These are phyloP conservation scores for Malacosoma neustria DNA, from an alignment of 2,888 invertebrate genomes.

Conservation along the genomic window DNA sequence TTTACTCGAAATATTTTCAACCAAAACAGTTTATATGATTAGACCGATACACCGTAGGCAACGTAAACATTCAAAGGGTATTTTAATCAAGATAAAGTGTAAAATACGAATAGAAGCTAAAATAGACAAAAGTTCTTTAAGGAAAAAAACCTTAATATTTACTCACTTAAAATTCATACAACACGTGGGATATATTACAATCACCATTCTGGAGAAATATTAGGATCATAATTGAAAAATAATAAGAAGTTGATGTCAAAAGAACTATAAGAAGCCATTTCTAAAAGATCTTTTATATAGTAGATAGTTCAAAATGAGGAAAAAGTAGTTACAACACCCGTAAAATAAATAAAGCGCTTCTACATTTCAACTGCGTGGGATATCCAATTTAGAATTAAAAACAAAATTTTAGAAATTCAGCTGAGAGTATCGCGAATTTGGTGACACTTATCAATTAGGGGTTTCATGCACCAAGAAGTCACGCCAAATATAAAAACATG, in stretches of 20 bases:
- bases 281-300: conserved; percentile 47
- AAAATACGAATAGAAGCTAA: conserved; percentile 9
- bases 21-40: conserved; percentile 34
- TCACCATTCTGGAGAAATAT: conserved; percentile 31
- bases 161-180: conserved; percentile 32
- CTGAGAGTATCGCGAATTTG: conserved; percentile 29
- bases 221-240: conserved; percentile 32
- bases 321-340: conserved; percentile 29
- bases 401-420: conserved; percentile 29
- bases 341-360: conserved; percentile 55
- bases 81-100: conserved; percentile 8
- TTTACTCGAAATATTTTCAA: conserved; percentile 9
- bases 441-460: conserved; percentile 49
- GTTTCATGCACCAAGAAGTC: conserved; percentile 74
- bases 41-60: conserved; percentile 42
- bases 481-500: conserved; percentile 64
- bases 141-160: conserved; percentile 20
- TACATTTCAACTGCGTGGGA: conserved; percentile 44
- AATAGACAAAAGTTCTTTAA: conserved; percentile 27
- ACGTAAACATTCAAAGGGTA: conserved; percentile 15
- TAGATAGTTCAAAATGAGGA: conserved; percentile 47
- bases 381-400: conserved; percentile 29
- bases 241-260: conserved; percentile 26
- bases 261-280: conserved; percentile 54
- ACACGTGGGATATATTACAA: conserved; percentile 27